Evolutionary conservation across 2,888 invertebrate genomes (phyloP).

Genomic region (Sipha maydis): DNA sequence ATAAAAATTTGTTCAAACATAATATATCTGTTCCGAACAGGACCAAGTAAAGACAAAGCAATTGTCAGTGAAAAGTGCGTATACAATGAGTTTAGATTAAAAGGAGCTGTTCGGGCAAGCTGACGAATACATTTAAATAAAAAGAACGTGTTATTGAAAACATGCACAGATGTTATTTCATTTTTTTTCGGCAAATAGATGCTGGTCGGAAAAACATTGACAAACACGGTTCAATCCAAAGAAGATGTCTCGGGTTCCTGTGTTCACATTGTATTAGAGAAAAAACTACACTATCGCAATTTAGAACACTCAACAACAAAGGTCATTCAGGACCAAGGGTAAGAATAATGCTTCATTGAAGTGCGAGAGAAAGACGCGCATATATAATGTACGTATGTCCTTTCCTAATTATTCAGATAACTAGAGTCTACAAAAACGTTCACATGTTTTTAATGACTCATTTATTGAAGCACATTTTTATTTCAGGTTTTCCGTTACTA

Average conservation of each 20-base stretch:
- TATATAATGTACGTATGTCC: neutral
- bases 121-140: constrained; percentile 57
- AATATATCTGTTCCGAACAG: neutral
- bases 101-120: constrained; percentile 32
- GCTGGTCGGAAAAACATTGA: neutral
- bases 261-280: neutral
- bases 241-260: constrained; percentile 8
- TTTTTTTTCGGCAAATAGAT: neutral
- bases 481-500: neutral
- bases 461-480: neutral
- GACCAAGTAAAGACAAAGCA: neutral
- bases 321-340: constrained; percentile 32
- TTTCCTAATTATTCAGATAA: constrained; percentile 33
- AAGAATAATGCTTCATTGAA: neutral
- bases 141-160: constrained; percentile 38
- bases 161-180: constrained; percentile 30
- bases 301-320: constrained; percentile 29
- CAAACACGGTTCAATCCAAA: constrained; percentile 11
- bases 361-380: neutral
- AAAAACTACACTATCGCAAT: constrained; percentile 13
- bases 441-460: constrained; percentile 19
- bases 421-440: neutral
- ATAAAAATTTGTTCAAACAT: constrained; percentile 11
- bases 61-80: constrained; percentile 25
- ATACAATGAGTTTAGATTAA: constrained; percentile 51